Conservation (phyloP, 2,113 vertebrate species). For the Dicerorhinus sumatrensis region DNA sequence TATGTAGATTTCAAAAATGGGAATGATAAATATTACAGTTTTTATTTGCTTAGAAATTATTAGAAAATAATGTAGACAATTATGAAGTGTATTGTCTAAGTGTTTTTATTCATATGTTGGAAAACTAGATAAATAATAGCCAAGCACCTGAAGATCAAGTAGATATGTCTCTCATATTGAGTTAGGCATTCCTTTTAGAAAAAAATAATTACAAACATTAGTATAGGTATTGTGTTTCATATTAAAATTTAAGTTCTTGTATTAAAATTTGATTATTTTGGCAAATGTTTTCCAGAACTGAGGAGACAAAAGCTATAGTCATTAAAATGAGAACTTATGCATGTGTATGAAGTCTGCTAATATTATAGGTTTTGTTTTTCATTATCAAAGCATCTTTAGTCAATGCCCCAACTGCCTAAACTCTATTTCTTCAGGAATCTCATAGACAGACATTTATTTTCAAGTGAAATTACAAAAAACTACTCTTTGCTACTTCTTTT, state of each 20-base stretch:
- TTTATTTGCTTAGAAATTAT: not conserved
- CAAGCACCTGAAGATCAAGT: not conserved
- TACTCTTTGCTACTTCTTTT: not conserved
- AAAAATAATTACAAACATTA: not conserved
- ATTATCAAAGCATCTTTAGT: not conserved
- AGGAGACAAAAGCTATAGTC: not conserved
- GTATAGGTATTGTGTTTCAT: not conserved
- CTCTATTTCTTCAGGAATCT: conserved; percentile 37
- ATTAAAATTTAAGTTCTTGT: not conserved
- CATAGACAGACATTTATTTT: conserved; percentile 29
- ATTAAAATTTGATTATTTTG: conserved; percentile 2
- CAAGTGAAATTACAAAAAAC: not conserved
- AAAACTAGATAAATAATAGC: not conserved
- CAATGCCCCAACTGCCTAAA: not conserved
- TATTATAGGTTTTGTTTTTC: not conserved
- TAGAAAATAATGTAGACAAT: not conserved
- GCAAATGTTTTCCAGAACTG: not conserved
- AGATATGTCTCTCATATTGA: not conserved
- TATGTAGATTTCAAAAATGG: not conserved
- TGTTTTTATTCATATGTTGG: conserved; percentile 20
- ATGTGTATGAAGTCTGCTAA: not conserved
- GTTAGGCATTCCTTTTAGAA: not conserved
- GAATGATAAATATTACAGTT: not conserved
- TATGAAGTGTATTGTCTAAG: not conserved
- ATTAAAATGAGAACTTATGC: not conserved